phyloP scores from a whole-genome alignment of 2,797 vertebrate genomes.

The Somateria mollissima region DNA sequence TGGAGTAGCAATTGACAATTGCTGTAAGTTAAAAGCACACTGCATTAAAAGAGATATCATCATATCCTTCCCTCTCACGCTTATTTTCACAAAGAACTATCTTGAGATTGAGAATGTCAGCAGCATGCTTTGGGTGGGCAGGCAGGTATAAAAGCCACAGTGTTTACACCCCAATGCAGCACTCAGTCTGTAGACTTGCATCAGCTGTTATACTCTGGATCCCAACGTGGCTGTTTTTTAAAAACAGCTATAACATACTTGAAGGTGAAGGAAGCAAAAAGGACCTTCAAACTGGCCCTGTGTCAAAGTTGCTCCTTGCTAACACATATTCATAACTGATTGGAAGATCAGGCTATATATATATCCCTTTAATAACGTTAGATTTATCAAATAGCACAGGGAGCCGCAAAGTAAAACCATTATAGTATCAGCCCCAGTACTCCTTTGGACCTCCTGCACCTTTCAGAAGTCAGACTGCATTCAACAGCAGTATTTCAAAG shows the following conservation, averaged over 20 bases:
- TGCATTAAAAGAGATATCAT: neutral
- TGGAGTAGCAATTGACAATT: neutral
- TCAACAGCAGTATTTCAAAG: neutral
- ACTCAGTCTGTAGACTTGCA: neutral
- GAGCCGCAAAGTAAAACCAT: neutral
- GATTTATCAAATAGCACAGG: neutral
- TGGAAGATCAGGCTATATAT: neutral
- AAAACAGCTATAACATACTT: neutral
- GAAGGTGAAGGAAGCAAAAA: neutral
- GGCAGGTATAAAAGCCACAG: neutral
- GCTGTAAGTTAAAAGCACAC: neutral
- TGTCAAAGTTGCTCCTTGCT: neutral
- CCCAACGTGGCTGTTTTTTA: neutral
- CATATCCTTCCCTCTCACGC: neutral
- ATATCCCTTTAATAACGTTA: neutral
- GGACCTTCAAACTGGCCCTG: neutral
- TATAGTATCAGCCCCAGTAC: neutral
- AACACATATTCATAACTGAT: neutral
- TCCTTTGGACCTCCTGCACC: neutral
- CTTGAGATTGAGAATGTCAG: neutral
- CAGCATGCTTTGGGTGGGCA: neutral
- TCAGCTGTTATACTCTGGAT: neutral
- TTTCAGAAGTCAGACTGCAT: neutral
- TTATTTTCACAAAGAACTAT: neutral
- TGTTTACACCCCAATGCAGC: neutral